phyloP scores from a whole-genome alignment of 2,113 vertebrate species.

The Sylvilagus bachmani region DNA sequence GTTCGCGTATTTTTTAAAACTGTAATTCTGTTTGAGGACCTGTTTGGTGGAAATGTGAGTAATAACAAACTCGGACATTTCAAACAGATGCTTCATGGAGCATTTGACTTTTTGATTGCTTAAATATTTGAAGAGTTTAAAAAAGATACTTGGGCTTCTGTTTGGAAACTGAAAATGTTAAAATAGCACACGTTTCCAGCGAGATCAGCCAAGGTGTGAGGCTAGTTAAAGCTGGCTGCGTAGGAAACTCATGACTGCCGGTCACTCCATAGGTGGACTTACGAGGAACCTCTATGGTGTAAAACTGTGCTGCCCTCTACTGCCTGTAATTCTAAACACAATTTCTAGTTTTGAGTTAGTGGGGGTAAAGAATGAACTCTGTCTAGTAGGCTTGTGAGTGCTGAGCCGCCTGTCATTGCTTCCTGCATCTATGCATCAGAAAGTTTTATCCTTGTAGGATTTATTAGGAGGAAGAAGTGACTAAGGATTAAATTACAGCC shows the following conservation, averaged over 20 bases:
- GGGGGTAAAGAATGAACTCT: background rate
- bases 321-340: background rate
- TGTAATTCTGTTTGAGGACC: background rate
- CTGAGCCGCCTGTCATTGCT: background rate
- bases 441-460: background rate
- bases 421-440: background rate
- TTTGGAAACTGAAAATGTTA: conserved; percentile 48
- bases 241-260: background rate
- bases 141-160: background rate
- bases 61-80: conserved; percentile 4
- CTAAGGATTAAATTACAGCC: background rate
- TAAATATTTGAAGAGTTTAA: background rate
- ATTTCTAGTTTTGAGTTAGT: conserved; percentile 27
- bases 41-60: background rate
- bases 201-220: background rate
- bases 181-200: background rate
- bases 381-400: background rate
- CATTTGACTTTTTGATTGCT: background rate
- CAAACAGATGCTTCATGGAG: background rate
- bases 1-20: too few relatives aligned
- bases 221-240: background rate
- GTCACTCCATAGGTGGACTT: background rate
- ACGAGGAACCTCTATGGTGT: background rate
- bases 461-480: background rate
- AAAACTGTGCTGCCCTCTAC: background rate